A percentile compares a stretch with the other conserved stretches of the same genome.
phyloP scores from a whole-genome alignment of 2,797 vertebrate genomes.

The Hapalemur alaotrensis region DNA sequence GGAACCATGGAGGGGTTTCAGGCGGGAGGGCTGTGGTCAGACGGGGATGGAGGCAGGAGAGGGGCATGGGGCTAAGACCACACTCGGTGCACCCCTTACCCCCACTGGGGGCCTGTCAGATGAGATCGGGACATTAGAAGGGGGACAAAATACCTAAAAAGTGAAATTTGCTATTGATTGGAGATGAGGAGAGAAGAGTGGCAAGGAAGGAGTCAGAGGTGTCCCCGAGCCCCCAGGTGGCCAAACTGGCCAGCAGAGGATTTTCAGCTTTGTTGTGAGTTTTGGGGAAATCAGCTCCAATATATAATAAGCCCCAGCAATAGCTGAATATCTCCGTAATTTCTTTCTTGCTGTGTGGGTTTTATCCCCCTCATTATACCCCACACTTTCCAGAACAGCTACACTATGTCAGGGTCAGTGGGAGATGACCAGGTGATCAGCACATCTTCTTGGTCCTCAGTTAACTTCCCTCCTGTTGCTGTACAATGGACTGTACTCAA shows the following conservation, averaged over 20 bases:
- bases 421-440: not conserved
- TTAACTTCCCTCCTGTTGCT: not conserved
- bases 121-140: not conserved
- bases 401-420: not conserved
- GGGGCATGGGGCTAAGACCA: not conserved
- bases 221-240: not conserved
- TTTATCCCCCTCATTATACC: not conserved
- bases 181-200: not conserved
- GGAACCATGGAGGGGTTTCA: not conserved
- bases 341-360: not conserved
- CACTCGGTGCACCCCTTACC: not conserved
- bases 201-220: not conserved
- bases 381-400: not conserved
- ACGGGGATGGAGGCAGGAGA: not conserved
- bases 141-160: not conserved
- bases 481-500: not conserved
- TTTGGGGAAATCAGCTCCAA: not conserved
- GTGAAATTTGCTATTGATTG: not conserved
- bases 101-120: not conserved
- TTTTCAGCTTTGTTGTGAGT: not conserved
- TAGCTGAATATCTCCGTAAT: not conserved
- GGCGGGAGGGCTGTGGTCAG: not conserved
- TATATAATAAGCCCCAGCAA: not conserved
- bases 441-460: not conserved
- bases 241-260: not conserved